phyloP scores from a whole-genome alignment of 2,113 vertebrate genomes.

The Corythoichthys haematopterus region DNA sequence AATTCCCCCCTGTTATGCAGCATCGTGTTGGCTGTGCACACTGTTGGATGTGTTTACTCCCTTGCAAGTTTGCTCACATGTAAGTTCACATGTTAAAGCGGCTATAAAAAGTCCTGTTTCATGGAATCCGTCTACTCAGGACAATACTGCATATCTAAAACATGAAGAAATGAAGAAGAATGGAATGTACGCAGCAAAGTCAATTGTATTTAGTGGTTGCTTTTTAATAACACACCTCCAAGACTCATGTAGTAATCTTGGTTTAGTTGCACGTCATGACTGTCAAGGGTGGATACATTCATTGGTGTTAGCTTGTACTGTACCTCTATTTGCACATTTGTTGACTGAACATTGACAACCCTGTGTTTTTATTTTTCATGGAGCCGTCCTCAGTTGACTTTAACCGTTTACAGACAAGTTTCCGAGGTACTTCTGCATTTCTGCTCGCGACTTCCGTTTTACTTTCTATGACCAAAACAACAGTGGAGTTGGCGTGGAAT shows the following conservation, averaged over 20 bases:
- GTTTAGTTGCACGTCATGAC: not conserved
- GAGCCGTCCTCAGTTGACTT: not conserved
- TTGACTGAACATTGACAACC: not conserved
- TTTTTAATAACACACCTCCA: not conserved
- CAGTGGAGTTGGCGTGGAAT: too few relatives aligned
- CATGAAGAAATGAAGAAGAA: not conserved
- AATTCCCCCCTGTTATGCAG: not conserved
- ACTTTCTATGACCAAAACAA: too few relatives aligned
- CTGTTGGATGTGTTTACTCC: not conserved
- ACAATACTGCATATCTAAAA: too few relatives aligned
- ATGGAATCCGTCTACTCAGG: too few relatives aligned
- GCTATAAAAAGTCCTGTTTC: not conserved
- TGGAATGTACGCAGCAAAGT: not conserved
- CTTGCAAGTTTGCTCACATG: not conserved
- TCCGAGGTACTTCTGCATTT: too few relatives aligned
- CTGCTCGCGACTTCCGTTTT: too few relatives aligned
- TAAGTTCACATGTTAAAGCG: not conserved
- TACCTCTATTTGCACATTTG: not conserved
- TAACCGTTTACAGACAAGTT: too few relatives aligned
- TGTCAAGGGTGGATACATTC: not conserved
- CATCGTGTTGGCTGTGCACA: not conserved
- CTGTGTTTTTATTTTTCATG: not conserved
- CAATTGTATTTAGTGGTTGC: too few relatives aligned
- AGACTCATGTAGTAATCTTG: not conserved
- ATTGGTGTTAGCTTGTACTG: not conserved